Percentiles rank a stretch among this genome's conserved stretches.
Conservation (phyloP, 2,888 invertebrate species). For the Scaptomyza flava region DNA sequence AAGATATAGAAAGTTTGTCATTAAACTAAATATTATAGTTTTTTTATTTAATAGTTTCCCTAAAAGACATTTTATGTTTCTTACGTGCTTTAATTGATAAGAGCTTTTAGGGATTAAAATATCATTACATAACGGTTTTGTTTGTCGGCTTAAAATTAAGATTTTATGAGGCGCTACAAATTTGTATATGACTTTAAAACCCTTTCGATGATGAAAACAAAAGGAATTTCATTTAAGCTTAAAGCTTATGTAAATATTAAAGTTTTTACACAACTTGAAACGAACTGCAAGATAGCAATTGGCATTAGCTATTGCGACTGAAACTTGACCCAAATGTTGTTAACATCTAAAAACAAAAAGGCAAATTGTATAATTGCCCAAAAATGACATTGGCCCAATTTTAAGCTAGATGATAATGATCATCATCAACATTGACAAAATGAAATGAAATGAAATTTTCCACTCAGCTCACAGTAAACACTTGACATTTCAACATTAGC, state of each 20-base stretch:
- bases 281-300: no score
- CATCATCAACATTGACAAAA: background rate
- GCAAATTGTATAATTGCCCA: conserved; percentile 26
- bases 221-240: background rate
- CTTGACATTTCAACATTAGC: conserved; percentile 74
- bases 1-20: no score
- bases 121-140: background rate
- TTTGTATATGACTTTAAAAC: background rate
- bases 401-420: background rate
- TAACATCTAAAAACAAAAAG: background rate
- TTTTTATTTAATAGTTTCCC: background rate
- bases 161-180: background rate
- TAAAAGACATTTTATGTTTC: background rate
- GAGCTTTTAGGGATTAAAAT: background rate
- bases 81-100: background rate
- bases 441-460: conserved; percentile 52
- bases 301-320: no score
- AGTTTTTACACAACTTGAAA: background rate
- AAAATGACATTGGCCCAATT: conserved; percentile 6
- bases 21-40: background rate
- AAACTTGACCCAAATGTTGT: no score
- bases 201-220: background rate
- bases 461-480: conserved; percentile 45
- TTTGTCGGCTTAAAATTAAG: background rate
- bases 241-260: background rate